Base-by-base conservation (phyloP, 2,113 vertebrate species). In the Aythya baeri region DNA sequence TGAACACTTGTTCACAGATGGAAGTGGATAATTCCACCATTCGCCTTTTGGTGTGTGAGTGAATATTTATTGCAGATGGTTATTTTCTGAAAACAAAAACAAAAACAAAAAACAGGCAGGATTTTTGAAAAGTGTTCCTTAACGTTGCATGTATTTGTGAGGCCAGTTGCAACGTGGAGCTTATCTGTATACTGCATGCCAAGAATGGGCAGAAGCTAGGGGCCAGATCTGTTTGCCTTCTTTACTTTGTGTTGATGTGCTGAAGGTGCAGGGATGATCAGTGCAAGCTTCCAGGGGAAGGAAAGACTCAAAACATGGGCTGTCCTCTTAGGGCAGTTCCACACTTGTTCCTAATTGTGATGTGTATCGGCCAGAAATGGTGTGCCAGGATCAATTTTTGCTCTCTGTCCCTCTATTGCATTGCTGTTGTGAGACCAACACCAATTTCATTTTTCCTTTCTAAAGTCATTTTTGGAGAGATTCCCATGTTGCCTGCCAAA, bases 161-260 rank as follows among this genome's bases (percentile, higher is more conserved):
- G 67, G 11, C n/a, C 1, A 0, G 2, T 31, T 74, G 67, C 75
- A 66, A 9, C 41, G 23, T 18, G 52, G 32, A 84, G 14, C 43
- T 65, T 54, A 15, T 81, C 31, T 34, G 5, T 44, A 43, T 66
- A 43, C 29, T 43, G 29, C 36, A 55, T 66, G 11, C 36, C 5
- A 21, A 32, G 29, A 52, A 18, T 21, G 25, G 12, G 16, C 67
- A 52, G 54, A n/a, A 0, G 0, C 18, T 63, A 21, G 0, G 0
- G 70, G 78, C 52, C 71, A 44, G 16, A 54, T 82, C 70, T 0
- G 16, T 36, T 94, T 82, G 29, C 50, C 11, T 4, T 49, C 17
- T 83, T 17, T 76, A 18, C 27, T 77, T 86, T 1, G 1, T 44
- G 17, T 62, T 86, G 34, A 12, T 31, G 58, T 70, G 61, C 68